phyloP scores from a whole-genome alignment of 2,888 invertebrate species.

The Eristalinus sepulchralis region DNA sequence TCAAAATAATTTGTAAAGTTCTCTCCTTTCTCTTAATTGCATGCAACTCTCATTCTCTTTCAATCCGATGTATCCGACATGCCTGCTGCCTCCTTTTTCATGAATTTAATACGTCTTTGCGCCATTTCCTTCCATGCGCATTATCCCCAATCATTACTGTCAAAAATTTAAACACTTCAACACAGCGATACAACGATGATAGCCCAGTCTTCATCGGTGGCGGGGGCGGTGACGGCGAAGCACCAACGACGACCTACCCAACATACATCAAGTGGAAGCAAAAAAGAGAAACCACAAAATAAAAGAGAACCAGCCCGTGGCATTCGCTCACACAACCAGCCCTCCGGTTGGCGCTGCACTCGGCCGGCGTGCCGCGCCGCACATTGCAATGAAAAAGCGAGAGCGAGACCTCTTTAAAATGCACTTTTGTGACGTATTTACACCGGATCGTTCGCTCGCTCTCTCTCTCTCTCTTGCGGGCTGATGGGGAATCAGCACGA shows the following conservation, averaged over 20 bases:
- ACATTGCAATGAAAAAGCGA: slow-evolving; percentile 47
- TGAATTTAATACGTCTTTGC: slow-evolving; percentile 42
- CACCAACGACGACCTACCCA: slow-evolving; percentile 59
- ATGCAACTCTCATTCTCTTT: slow-evolving; percentile 57
- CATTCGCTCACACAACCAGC: slow-evolving; percentile 10
- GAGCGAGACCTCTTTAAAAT: slow-evolving; percentile 63
- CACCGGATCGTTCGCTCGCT: slow-evolving; percentile 34
- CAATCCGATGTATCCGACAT: slow-evolving; percentile 14
- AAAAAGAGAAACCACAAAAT: slow-evolving; percentile 65
- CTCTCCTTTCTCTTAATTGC: slow-evolving; percentile 64
- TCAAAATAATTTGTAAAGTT: slow-evolving; percentile 54
- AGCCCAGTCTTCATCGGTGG: background rate
- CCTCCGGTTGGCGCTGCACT: slow-evolving; percentile 10
- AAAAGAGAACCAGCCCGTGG: slow-evolving; percentile 45
- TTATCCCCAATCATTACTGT: slow-evolving; percentile 64
- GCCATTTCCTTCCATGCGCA: slow-evolving; percentile 67
- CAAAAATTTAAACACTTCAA: slow-evolving; percentile 54
- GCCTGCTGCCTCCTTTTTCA: slow-evolving; percentile 34
- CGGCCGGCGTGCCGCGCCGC: background rate
- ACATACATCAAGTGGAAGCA: slow-evolving; percentile 29
- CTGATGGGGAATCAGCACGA: background rate
- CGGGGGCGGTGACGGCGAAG: background rate
- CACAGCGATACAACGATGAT: slow-evolving; percentile 5
- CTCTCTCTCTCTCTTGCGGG: slow-evolving; percentile 3
- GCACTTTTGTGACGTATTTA: slow-evolving; percentile 59